Evolutionary conservation across 2,113 vertebrate genomes (phyloP).

Genomic region (Rhinogobius similis): DNA sequence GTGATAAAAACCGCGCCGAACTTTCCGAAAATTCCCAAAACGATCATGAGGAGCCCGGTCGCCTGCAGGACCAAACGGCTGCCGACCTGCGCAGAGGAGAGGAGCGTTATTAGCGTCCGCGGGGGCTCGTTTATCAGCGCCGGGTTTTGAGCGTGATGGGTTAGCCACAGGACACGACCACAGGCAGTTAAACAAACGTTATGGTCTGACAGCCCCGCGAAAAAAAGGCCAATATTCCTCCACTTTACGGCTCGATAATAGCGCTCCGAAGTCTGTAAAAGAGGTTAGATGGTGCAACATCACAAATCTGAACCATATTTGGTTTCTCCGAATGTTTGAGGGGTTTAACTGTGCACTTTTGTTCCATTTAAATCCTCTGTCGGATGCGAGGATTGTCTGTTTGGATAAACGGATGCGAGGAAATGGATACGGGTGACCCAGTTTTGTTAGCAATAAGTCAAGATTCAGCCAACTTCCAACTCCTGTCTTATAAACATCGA

Average conservation of each 20-base stretch:
- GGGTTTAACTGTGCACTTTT: too few relatives aligned
- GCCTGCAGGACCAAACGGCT: slow-evolving; percentile 80
- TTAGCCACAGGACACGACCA: not conserved
- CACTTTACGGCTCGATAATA: not conserved
- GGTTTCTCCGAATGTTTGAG: too few relatives aligned
- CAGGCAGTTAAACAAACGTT: not conserved
- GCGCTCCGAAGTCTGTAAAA: not conserved
- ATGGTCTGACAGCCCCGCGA: not conserved
- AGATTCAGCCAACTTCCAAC: too few relatives aligned
- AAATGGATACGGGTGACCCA: too few relatives aligned
- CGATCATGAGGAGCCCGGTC: slow-evolving; percentile 78
- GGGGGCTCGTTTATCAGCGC: not conserved
- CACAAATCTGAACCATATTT: not conserved
- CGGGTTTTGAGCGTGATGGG: not conserved
- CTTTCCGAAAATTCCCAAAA: slow-evolving; percentile 81
- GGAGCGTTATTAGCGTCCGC: not conserved
- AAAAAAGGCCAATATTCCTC: not conserved
- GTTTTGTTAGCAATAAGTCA: too few relatives aligned
- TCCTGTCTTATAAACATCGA: too few relatives aligned
- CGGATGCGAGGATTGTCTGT: not conserved
- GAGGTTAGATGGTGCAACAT: not conserved
- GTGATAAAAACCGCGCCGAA: slow-evolving; percentile 82
- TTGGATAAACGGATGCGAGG: too few relatives aligned
- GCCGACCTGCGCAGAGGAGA: slow-evolving; percentile 68
- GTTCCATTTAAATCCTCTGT: too few relatives aligned